Conservation (phyloP, 2,888 invertebrate genomes). For the Parnassius apollo region DNA sequence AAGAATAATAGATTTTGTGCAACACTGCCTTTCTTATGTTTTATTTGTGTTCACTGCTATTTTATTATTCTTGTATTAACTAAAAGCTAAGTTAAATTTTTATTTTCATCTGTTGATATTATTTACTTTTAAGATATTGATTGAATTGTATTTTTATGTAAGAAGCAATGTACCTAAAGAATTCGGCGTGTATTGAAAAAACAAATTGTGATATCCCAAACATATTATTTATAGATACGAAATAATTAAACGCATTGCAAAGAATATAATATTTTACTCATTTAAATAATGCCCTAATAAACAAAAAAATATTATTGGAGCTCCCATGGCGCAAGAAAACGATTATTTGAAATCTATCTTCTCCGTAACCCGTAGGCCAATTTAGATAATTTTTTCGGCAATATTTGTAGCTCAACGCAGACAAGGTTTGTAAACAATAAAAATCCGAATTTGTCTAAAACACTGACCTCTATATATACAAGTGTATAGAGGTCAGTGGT, state of each 20-base stretch:
- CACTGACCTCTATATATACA: too few relatives aligned
- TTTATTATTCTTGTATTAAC: not conserved
- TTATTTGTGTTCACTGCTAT: too few relatives aligned
- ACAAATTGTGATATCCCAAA: slow-evolving; percentile 67
- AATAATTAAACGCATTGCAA: slow-evolving; percentile 36
- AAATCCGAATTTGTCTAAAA: too few relatives aligned
- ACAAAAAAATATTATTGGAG: too few relatives aligned
- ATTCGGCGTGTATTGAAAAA: slow-evolving; percentile 52
- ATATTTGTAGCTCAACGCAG: too few relatives aligned
- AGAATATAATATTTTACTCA: not conserved
- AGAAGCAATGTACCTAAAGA: slow-evolving; percentile 32
- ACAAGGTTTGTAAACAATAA: too few relatives aligned
- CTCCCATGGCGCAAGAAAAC: too few relatives aligned
- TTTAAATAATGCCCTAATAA: not conserved
- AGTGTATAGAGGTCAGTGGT: too few relatives aligned
- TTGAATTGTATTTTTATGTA: slow-evolving; percentile 24
- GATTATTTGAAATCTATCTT: too few relatives aligned
- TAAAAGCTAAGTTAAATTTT: not conserved
- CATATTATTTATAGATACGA: slow-evolving; percentile 62
- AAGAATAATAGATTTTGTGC: not conserved
- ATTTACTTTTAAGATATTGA: slow-evolving; percentile 7
- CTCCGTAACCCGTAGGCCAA: too few relatives aligned
- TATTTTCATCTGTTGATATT: slow-evolving; percentile 13
- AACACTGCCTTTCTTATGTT: not conserved
- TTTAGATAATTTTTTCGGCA: too few relatives aligned